A percentile compares a stretch with the other conserved stretches of the same genome.
Evolutionary conservation across 2,113 vertebrate genomes (phyloP).

Genomic region (Dromiciops gliroides): DNA sequence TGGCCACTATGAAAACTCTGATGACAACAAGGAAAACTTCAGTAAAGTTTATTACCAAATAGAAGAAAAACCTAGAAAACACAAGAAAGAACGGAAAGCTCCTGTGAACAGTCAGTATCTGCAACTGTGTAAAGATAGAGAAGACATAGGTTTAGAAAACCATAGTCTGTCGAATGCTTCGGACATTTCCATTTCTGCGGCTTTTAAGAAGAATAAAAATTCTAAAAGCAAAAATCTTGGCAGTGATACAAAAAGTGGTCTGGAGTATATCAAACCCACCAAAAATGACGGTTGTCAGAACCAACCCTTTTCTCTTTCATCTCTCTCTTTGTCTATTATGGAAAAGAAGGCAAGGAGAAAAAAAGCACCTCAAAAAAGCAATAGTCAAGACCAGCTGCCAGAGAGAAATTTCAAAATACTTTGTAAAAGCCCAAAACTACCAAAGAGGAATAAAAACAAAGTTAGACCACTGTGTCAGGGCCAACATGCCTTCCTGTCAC

Average conservation of each 20-base stretch:
- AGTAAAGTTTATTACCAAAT: conserved; percentile 1
- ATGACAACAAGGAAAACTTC: conserved; percentile 29
- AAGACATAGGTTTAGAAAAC: conserved; percentile 25
- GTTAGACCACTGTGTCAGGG: not conserved
- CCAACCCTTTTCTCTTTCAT: conserved; percentile 32
- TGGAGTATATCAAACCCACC: not conserved
- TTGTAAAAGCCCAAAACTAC: conserved; percentile 17
- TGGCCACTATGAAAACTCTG: conserved; percentile 38
- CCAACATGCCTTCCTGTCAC: conserved; percentile 4
- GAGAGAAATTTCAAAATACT: conserved; percentile 4
- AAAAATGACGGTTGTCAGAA: conserved; percentile 1
- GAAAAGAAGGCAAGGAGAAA: conserved; percentile 59
- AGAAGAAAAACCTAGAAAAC: conserved; percentile 57
- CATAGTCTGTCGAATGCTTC: not conserved
- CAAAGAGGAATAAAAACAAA: conserved; percentile 3
- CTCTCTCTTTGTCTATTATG: conserved; percentile 10
- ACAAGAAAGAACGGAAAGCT: conserved; percentile 23
- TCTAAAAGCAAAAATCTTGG: conserved; percentile 36
- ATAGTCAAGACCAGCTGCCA: conserved; percentile 38
- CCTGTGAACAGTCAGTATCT: conserved; percentile 31
- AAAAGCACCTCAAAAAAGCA: not conserved
- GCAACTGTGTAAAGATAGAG: conserved; percentile 24
- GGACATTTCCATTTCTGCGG: conserved; percentile 9
- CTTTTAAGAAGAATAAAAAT: conserved; percentile 52
- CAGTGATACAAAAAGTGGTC: not conserved